Base-by-base conservation (phyloP, 2,797 vertebrate species). In the Taeniopygia guttata region DNA sequence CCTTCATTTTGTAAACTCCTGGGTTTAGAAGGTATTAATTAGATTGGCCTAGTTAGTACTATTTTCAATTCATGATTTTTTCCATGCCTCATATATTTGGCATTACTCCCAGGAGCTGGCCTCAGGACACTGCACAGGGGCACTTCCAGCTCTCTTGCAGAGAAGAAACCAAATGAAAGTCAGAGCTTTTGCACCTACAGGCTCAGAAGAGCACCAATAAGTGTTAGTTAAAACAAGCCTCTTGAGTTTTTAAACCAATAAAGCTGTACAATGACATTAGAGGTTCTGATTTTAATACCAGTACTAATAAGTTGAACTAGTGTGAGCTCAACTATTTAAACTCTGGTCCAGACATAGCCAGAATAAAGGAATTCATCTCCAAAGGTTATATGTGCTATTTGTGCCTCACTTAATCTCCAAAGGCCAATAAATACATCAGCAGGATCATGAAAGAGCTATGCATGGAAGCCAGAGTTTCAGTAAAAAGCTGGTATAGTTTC, bases 21-120 rank as follows among this genome's bases (percentile, higher is more conserved):
- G 30, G 8, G 30, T 84, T 95, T 82, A 85, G 55, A 87, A 76
- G 23, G 10, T 82, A 89, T 89, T 95, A 73, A 96, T 91, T 82
- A 94, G 78, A 82, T 87, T 96, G 84, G 60, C 75, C 81, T 79
- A 87, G 48, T 92, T 93, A 93, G 70, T 20, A 79, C n/a, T n/a
- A 59, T 73, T 94, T 87, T 82, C 74, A 87, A 26, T 73, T 89
- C 40, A 73, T 27, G 5, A 48, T 79, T 90, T 94, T 93, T 83
- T 67, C 72, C 3, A 3, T 55, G 60, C 42, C n/a, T 77, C 2
- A 6, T 91, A 38, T 60, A 46, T 80, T 80, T 94, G 95, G 87
- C 87, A 56, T 79, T 91, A 73, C 75, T 95, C 89, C 91, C 68
- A 80, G 60, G 17, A 79, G 45, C 42, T 59, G 32, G 73, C 76